These are phyloP conservation scores for Megaceryle alcyon DNA, from an alignment of 2,797 vertebrate genomes.

Conservation along the genomic window DNA sequence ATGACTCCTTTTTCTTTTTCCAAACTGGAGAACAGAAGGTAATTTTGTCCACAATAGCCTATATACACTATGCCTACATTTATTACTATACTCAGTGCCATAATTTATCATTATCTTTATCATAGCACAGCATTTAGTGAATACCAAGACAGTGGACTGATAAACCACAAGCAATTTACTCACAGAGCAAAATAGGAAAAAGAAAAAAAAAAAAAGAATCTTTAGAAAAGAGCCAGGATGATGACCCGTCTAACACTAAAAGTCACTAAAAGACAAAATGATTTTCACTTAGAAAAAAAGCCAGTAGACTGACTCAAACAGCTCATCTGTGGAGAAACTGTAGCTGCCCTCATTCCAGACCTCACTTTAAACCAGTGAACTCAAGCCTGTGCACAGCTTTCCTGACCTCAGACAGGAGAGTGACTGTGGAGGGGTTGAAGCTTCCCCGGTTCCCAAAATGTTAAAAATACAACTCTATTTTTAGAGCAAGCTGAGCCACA, in stretches of 20 bases:
- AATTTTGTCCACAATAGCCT: not conserved
- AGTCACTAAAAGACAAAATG: not conserved
- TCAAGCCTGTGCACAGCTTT: not conserved
- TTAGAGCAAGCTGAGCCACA: not conserved
- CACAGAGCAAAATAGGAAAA: not conserved
- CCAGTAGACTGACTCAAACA: not conserved
- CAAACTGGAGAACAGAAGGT: not conserved
- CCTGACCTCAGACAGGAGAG: not conserved
- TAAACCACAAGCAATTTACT: not conserved
- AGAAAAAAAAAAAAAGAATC: not conserved
- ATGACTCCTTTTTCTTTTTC: not conserved
- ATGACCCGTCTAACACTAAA: not conserved
- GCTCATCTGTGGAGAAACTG: not conserved
- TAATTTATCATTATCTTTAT: not conserved
- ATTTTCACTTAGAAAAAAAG: not conserved
- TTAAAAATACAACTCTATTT: not conserved
- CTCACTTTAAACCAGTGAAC: not conserved
- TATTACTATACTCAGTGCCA: not conserved
- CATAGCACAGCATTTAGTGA: not conserved
- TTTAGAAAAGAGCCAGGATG: not conserved
- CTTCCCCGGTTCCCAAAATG: not conserved
- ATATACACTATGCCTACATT: not conserved
- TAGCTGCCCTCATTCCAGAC: not conserved
- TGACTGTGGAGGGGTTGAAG: fast-evolving
- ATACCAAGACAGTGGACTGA: not conserved